Conservation (phyloP, 2,797 vertebrate species). For the Galaxias olidus region DNA sequence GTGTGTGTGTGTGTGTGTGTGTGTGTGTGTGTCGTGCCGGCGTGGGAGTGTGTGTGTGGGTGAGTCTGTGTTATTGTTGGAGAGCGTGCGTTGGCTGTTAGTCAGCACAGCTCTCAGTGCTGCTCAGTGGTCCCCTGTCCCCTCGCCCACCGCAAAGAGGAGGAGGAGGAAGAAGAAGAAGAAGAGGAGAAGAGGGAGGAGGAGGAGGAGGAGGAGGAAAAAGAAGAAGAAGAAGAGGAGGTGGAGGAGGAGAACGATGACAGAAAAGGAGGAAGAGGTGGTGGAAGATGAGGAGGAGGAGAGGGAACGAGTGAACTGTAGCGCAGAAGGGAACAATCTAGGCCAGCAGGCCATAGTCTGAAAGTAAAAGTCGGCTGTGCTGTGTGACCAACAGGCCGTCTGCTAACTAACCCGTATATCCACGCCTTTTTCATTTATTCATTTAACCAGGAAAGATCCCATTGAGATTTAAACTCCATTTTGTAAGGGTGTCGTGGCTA, state of each 20-base stretch:
- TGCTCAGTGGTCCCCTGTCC: conserved; percentile 30
- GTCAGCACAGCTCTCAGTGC: conserved; percentile 24
- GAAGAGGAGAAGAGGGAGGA: conserved; percentile 15
- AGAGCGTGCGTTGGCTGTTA: conserved; percentile 12
- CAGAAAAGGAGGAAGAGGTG: conserved; percentile 8
- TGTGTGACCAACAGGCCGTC: no score
- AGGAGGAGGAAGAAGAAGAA: conserved; percentile 36
- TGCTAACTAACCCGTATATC: no score
- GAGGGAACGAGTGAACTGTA: neutral
- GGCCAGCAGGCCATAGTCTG: no score
- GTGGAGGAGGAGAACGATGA: no score
- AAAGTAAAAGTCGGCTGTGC: no score
- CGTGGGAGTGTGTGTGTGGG: conserved; percentile 20
- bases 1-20: conserved; percentile 6
- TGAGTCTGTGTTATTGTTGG: conserved; percentile 32
- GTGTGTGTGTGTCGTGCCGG: neutral
- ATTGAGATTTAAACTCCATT: no score
- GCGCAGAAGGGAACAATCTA: no score
- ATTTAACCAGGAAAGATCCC: no score
- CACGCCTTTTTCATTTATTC: no score
- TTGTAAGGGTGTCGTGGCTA: no score
- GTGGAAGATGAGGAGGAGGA: neutral
- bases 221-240: neutral
- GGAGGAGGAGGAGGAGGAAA: conserved; percentile 20
- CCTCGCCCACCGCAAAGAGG: conserved; percentile 28